Evolutionary conservation across 2,797 vertebrate genomes (phyloP).

Genomic region (Octomys mimax): DNA sequence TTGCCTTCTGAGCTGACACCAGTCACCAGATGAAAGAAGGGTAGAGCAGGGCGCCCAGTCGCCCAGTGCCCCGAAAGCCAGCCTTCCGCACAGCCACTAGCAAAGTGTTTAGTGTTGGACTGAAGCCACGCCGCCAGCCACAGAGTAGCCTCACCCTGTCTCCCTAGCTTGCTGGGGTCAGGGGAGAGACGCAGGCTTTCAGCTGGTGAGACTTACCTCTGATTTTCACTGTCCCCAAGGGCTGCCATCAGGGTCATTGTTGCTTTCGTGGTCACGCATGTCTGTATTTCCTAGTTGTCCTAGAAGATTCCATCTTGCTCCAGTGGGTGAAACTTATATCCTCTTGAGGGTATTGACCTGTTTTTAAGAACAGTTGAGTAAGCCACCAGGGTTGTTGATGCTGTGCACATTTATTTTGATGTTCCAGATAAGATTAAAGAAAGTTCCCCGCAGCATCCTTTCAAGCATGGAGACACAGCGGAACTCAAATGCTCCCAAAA

Average conservation of each 20-base stretch:
- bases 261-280: conserved; percentile 35
- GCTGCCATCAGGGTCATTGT: neutral
- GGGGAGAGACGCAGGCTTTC: neutral
- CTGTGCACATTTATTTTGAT: conserved; percentile 90
- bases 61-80: rapidly evolving
- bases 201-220: neutral
- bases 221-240: neutral
- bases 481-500: conserved; percentile 94
- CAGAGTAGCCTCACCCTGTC: neutral
- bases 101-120: rapidly evolving
- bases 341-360: conserved; percentile 50
- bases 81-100: rapidly evolving
- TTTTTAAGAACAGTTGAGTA: neutral
- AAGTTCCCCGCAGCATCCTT: conserved; percentile 89
- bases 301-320: conserved; percentile 65
- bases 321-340: conserved; percentile 50
- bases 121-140: rapidly evolving
- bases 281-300: conserved; percentile 55
- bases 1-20: neutral
- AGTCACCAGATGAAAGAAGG: neutral
- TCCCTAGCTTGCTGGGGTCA: neutral
- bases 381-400: conserved; percentile 81
- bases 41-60: neutral
- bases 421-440: conserved; percentile 91
- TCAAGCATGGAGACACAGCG: conserved; percentile 94